phyloP scores from a whole-genome alignment of 92 coral and sea anemone species.

The Isaurus tuberculatus region DNA sequence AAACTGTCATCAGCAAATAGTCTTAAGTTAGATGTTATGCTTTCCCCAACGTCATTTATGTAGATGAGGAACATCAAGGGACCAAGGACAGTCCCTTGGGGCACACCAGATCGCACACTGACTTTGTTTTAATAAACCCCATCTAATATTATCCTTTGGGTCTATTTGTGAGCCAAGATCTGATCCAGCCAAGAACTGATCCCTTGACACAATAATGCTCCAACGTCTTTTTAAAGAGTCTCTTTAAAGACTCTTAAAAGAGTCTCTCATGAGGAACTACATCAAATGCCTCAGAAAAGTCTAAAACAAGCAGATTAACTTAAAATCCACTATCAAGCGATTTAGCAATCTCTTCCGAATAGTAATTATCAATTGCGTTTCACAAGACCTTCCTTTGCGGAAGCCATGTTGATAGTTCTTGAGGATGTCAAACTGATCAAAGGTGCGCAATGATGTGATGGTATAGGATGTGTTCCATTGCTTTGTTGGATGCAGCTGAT shows the following conservation, averaged over 20 bases:
- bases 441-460: conserved; percentile 23
- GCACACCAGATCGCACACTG: conserved; percentile 43
- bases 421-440: conserved; percentile 13
- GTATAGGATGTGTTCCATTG: too few species aligned
- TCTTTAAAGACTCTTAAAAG: too few species aligned
- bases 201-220: conserved; percentile 36
- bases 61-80: too few species aligned
- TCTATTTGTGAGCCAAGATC: conserved; percentile 42
- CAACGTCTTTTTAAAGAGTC: conserved; percentile 36
- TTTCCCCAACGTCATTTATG: too few species aligned
- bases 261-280: too few species aligned
- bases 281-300: conserved; percentile 33
- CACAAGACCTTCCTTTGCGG: too few species aligned
- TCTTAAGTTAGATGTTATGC: too few species aligned
- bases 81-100: too few species aligned
- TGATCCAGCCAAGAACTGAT: conserved; percentile 20
- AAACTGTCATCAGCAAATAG: conserved; percentile 52
- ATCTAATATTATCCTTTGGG: conserved; percentile 31
- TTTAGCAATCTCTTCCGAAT: conserved; percentile 13
- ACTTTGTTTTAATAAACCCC: conserved; percentile 23
- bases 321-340: not conserved
- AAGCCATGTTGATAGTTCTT: too few species aligned
- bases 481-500: not conserved
- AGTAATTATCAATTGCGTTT: conserved; percentile 15
- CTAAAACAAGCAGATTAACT: conserved; percentile 8